A percentile compares a stretch with the other conserved stretches of the same genome.
These are phyloP conservation scores for Teinopalpus imperialis DNA, from an alignment of 2,888 invertebrate species.

Conservation along the genomic window DNA sequence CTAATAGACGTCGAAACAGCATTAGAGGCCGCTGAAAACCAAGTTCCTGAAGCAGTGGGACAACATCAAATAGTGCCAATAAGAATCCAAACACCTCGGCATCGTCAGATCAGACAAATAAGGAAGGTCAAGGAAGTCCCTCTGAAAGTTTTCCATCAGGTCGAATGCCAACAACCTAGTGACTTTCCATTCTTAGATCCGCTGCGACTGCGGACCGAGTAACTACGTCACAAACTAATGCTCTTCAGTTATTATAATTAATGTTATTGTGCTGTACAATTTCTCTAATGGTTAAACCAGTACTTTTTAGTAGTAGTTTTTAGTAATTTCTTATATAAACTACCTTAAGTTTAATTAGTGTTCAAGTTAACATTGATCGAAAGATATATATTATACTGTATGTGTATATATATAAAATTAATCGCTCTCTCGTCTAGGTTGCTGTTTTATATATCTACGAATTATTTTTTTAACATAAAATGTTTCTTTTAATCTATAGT, in stretches of 20 bases:
- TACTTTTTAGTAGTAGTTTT: neutral
- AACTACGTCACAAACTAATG: slow-evolving; percentile 59
- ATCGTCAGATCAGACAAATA: slow-evolving; percentile 35
- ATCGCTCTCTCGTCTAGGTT: slow-evolving; percentile 12
- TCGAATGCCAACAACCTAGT: slow-evolving; percentile 51
- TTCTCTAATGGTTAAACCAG: slow-evolving; percentile 8
- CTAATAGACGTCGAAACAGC: slow-evolving; percentile 77
- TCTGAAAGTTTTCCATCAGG: slow-evolving; percentile 65
- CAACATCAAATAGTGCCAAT: slow-evolving; percentile 58
- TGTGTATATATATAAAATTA: neutral
- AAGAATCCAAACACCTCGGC: slow-evolving; percentile 24
- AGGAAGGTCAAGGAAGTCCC: slow-evolving; percentile 64
- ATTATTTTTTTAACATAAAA: slow-evolving; percentile 4
- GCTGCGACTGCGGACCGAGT: slow-evolving; percentile 65
- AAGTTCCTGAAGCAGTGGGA: slow-evolving; percentile 46
- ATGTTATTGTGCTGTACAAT: slow-evolving; percentile 21
- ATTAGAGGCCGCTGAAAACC: slow-evolving; percentile 72
- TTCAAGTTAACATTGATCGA: too few species aligned
- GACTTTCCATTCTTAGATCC: slow-evolving; percentile 68
- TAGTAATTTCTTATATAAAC: neutral
- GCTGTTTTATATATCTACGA: slow-evolving; percentile 4
- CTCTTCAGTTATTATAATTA: slow-evolving; percentile 60
- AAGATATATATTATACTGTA: too few species aligned
- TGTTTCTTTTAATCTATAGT: slow-evolving; percentile 3
- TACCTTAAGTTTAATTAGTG: too few species aligned